phyloP scores from a whole-genome alignment of 2,888 invertebrate genomes.

The Cheilosia urbana region DNA sequence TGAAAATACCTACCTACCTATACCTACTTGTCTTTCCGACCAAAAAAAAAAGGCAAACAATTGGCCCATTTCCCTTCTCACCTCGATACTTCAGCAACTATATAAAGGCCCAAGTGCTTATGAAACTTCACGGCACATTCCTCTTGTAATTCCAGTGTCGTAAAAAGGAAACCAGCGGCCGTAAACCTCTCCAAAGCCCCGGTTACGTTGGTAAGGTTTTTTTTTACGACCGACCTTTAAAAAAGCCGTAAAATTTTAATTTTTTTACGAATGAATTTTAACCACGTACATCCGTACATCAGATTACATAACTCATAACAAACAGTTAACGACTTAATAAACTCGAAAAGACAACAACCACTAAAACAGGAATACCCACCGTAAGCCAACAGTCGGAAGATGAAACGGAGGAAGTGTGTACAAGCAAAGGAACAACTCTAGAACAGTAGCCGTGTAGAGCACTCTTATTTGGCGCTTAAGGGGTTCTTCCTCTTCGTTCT shows the following conservation, averaged over 20 bases:
- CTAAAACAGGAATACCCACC: conserved; percentile 6
- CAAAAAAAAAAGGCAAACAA: background rate
- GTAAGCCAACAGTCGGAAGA: background rate
- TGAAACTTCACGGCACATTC: conserved; percentile 58
- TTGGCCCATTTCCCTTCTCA: conserved; percentile 16
- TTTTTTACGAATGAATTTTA: conserved; percentile 67
- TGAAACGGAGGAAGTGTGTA: background rate
- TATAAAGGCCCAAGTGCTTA: conserved; percentile 46
- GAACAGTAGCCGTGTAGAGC: conserved; percentile 40
- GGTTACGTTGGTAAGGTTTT: conserved; percentile 23
- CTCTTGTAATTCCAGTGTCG: conserved; percentile 58
- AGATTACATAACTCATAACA: conserved; percentile 75
- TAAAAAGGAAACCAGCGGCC: conserved; percentile 36
- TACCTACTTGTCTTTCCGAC: background rate
- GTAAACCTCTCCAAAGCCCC: conserved; percentile 62
- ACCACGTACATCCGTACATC: conserved; percentile 73
- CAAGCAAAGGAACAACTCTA: conserved; percentile 9
- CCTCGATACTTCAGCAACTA: conserved; percentile 1
- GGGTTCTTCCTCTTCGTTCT: conserved; percentile 17
- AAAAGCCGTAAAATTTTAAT: conserved; percentile 71
- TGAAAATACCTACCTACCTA: background rate
- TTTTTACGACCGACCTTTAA: conserved; percentile 68
- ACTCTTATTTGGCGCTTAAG: conserved; percentile 57
- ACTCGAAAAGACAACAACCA: conserved; percentile 68
- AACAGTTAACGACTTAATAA: conserved; percentile 76